phyloP scores from a whole-genome alignment of 1,140 invertebrate genomes.

The Bombus waltoni region DNA sequence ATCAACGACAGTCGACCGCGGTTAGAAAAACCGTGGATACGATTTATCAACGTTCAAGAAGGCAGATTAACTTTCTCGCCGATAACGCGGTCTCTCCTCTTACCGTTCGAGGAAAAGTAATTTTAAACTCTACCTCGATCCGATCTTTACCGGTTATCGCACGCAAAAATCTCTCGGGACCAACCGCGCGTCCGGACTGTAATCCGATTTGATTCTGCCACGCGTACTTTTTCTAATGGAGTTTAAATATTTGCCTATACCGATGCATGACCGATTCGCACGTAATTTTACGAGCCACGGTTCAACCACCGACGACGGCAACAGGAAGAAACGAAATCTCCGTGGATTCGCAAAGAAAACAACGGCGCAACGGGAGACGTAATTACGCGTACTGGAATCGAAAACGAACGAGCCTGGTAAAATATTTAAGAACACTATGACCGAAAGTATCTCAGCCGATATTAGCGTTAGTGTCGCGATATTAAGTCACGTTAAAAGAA shows the following conservation, averaged over 20 bases:
- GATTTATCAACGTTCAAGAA: conserved; percentile 39
- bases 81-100: conserved; percentile 4
- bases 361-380: background rate
- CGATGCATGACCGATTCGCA: too few species aligned
- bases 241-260: background rate
- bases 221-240: too few species aligned
- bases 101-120: conserved; percentile 16
- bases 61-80: conserved; percentile 32
- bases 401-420: background rate
- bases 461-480: background rate
- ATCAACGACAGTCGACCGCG: background rate
- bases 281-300: background rate
- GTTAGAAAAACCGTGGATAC: conserved; percentile 3
- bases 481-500: background rate
- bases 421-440: background rate
- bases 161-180: conserved; percentile 32
- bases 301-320: too few species aligned
- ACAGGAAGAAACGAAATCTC: too few species aligned
- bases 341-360: too few species aligned
- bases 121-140: conserved; percentile 21
- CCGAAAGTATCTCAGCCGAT: background rate
- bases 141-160: background rate
- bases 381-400: background rate
- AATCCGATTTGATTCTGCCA: too few species aligned
- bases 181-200: background rate